Percentiles rank a stretch among this genome's conserved stretches.
phyloP scores from a whole-genome alignment of 2,113 vertebrate genomes.

The Chamaea fasciata region DNA sequence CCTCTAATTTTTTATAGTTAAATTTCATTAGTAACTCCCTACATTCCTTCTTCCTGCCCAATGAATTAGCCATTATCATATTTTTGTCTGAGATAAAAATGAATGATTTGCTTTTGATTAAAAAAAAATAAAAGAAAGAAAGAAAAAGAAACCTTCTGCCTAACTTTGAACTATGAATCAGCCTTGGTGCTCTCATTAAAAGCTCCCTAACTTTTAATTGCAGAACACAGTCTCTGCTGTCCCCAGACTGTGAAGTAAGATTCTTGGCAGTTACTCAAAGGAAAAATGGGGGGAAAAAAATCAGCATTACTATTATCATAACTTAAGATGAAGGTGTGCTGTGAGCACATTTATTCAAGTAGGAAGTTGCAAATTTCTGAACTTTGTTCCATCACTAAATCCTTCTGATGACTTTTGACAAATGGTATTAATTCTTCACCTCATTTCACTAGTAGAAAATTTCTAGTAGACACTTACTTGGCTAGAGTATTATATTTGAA shows the following conservation, averaged over 20 bases:
- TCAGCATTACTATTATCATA: background rate
- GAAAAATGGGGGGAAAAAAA: background rate
- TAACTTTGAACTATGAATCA: conserved; percentile 55
- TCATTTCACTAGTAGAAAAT: background rate
- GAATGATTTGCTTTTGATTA: conserved; percentile 41
- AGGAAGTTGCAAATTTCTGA: background rate
- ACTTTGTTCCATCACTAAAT: background rate
- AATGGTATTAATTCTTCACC: background rate
- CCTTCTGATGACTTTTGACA: background rate
- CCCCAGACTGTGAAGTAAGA: background rate
- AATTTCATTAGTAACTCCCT: background rate
- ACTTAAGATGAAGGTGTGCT: background rate
- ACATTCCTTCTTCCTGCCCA: background rate
- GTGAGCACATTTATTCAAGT: background rate
- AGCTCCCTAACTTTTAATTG: conserved; percentile 37
- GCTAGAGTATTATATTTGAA: background rate
- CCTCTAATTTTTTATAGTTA: background rate
- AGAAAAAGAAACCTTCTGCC: background rate
- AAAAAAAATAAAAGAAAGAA: background rate
- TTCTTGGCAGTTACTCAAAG: background rate
- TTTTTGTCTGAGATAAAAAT: conserved; percentile 49
- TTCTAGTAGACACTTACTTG: background rate
- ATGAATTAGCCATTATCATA: conserved; percentile 11
- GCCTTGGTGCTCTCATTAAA: conserved; percentile 43
- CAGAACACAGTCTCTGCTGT: conserved; percentile 9